Conservation (phyloP, 2,888 invertebrate genomes). For the Sisyra terminalis region DNA sequence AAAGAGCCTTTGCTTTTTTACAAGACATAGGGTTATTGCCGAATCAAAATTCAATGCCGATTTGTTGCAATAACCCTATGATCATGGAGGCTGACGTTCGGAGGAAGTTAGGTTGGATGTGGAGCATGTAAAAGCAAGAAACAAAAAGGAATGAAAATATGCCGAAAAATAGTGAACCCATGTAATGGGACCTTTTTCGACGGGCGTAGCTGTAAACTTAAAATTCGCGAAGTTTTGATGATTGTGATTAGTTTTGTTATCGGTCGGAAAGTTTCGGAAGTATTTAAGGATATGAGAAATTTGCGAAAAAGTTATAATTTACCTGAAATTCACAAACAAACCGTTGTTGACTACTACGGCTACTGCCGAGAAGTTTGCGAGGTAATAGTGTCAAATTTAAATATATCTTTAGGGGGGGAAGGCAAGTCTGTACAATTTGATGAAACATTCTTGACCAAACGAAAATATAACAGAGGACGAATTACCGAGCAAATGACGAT, state of each 20-base stretch:
- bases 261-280: neutral
- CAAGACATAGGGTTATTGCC: too few relatives aligned
- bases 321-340: constrained; percentile 6
- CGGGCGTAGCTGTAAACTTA: constrained; percentile 8
- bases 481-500: constrained; percentile 10
- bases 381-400: constrained; percentile 9
- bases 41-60: too few relatives aligned
- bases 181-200: constrained; percentile 11
- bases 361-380: constrained; percentile 11
- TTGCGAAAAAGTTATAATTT: too few relatives aligned
- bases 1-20: too few relatives aligned
- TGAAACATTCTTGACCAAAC: constrained; percentile 12
- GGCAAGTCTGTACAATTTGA: constrained; percentile 11
- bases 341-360: constrained; percentile 11
- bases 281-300: neutral
- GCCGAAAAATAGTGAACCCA: constrained; percentile 9
- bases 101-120: too few relatives aligned
- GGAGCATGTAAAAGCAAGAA: too few relatives aligned
- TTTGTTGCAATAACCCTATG: too few relatives aligned
- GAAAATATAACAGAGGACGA: constrained; percentile 10
- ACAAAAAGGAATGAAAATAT: neutral
- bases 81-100: too few relatives aligned
- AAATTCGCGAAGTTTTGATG: constrained; percentile 8
- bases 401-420: constrained; percentile 11
- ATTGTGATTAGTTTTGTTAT: neutral